Conservation (phyloP, 1,140 invertebrate genomes). For the Drosophila lowei region DNA sequence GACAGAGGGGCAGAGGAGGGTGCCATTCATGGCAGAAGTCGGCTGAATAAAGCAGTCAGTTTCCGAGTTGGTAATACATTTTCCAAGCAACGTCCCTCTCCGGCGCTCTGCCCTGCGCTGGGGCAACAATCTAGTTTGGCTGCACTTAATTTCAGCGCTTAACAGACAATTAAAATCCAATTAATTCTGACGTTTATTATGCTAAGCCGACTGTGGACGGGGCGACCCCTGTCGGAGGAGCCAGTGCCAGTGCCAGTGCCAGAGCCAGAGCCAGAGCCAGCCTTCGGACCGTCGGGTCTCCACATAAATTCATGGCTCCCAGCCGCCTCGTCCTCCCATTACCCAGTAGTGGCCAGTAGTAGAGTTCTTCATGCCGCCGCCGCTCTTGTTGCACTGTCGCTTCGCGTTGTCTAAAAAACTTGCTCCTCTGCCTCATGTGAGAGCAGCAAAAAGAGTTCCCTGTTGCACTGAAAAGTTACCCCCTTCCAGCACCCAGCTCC, state of each 20-base stretch:
- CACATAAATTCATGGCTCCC: slow-evolving; percentile 6
- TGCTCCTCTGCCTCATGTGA: slow-evolving; percentile 34
- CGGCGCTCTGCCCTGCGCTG: too few species aligned
- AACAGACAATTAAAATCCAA: slow-evolving; percentile 81
- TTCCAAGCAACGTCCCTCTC: slow-evolving; percentile 10
- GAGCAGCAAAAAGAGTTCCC: slow-evolving; percentile 11
- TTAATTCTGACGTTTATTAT: slow-evolving; percentile 82
- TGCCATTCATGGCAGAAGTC: slow-evolving; percentile 26
- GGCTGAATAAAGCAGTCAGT: slow-evolving; percentile 74
- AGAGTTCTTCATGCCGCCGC: slow-evolving; percentile 11
- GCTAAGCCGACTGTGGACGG: slow-evolving; percentile 67
- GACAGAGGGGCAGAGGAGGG: not conserved
- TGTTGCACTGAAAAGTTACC: too few species aligned
- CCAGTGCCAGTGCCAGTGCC: not conserved
- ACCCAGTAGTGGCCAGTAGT: slow-evolving; percentile 14
- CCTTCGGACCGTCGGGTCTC: not conserved
- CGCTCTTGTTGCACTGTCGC: slow-evolving; percentile 26
- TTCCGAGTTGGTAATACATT: slow-evolving; percentile 66
- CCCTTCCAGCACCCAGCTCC: too few species aligned
- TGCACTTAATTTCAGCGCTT: slow-evolving; percentile 81
- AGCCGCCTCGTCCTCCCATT: slow-evolving; percentile 10
- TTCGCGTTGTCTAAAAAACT: slow-evolving; percentile 38
- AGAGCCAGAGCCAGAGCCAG: not conserved
- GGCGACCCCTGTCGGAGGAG: not conserved
- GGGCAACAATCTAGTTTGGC: slow-evolving; percentile 65